Conservation (phyloP, 2,113 vertebrate species). For the Mystacornis crossleyi region DNA sequence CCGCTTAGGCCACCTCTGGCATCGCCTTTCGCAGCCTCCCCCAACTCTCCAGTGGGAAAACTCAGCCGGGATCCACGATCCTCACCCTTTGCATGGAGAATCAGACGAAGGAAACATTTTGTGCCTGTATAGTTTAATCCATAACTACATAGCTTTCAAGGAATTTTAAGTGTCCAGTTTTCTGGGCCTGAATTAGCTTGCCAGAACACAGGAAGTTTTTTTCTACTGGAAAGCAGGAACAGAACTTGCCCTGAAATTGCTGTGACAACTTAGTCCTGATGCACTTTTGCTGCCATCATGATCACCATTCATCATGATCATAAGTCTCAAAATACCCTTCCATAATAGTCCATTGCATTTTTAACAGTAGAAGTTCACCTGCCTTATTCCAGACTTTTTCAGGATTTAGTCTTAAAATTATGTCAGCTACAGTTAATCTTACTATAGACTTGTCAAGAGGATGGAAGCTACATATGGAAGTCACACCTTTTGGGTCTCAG, state of each 20-base stretch:
- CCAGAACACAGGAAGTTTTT: not conserved
- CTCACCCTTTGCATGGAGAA: not conserved
- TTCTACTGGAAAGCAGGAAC: not conserved
- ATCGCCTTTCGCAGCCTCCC: fast-evolving
- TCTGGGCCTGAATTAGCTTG: not conserved
- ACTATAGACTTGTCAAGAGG: not conserved
- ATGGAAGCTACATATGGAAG: not conserved
- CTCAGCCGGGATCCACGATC: fast-evolving
- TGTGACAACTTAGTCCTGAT: not conserved
- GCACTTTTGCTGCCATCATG: not conserved
- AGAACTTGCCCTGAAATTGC: not conserved
- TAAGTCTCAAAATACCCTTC: not conserved
- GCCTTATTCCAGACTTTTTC: not conserved
- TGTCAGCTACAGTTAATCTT: not conserved
- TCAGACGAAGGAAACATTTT: not conserved
- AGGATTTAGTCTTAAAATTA: not conserved
- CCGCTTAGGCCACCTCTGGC: not conserved
- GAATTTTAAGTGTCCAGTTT: not conserved
- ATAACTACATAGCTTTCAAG: not conserved
- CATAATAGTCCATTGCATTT: not conserved
- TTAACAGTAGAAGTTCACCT: not conserved
- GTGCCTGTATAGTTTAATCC: not conserved
- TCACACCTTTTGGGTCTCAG: not conserved
- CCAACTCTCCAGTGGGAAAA: fast-evolving
- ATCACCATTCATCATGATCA: not conserved